Evolutionary conservation across 2,797 vertebrate species (phyloP), one percentile per base, ranked within the genome.

Genomic region (Aselliscus stoliczkanus): DNA sequence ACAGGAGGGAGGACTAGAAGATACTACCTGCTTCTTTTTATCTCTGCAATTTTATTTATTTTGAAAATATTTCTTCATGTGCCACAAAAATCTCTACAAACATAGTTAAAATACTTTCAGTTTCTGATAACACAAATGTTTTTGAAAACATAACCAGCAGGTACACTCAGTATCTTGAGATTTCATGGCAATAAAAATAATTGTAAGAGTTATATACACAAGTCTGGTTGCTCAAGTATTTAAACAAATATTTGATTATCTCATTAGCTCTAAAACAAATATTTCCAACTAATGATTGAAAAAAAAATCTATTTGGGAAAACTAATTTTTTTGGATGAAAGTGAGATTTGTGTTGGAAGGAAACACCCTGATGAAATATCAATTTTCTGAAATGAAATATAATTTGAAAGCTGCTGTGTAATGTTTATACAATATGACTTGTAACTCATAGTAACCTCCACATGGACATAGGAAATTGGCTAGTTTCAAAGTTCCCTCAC

Each of bases 41-140:
- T 88, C 56, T 95, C 37, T 89, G 17, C n/a, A 73, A 4, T 77
- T 92, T 88, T 54, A 82, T 89, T 90, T 87, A 13, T 95, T 75
- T 95, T 69, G 34, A 75, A 90, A 84, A 92, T 47, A 37, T 94
- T 94, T 90, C 67, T 77, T 90, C 90, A 62, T 73, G 69, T 86
- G 69, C 93, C 70, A 82, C 27, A 47, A 62, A 62, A 70, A 52
- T 80, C 56, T 92, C 54, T 70, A 29, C 76, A 90, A 56, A 75
- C 56, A 92, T 70, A 93, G 69, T 65, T 91, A 89, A 95, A 94
- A 96, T 80, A 93, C 23, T 75, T 96, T 94, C 31, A 93, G 62
- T 20, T 76, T 85, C 77, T 82, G 72, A 92, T 64, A 95, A 75
- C 56, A 82, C 27, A 79, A 69, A 90, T 79, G 23, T 80, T 89